Base-by-base conservation (phyloP, 1,140 invertebrate genomes). In the Megalopta genalis region DNA sequence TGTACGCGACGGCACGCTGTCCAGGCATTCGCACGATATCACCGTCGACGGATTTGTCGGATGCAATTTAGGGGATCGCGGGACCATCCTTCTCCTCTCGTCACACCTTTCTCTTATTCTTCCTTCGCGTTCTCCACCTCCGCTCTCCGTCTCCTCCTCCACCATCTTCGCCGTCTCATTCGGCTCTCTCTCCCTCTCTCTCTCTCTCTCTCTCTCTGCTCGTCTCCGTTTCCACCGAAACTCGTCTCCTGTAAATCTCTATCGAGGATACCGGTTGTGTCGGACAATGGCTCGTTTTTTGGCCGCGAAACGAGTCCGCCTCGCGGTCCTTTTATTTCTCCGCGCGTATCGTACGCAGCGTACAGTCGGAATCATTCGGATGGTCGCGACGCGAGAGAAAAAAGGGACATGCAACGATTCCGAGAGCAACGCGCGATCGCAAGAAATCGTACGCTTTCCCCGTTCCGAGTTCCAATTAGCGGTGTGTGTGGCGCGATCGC, bases 221-320 rank as follows among this genome's bases (percentile, higher is more conserved):
- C 59, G 64, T 84, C 78, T 81, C 73, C 18, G 54, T 32, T 77
- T 78, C 52, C 81, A 52, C 37, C 65, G 70, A 69, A 82, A 69
- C 77, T 69, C 75, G 86, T 86, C 77, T 77, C 57, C 63, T 84
- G 87, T 88, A 88, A 90, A 90, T 90, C 86, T 88, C 85, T 89
- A 89, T 88, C 86, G 88, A 82, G 82, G 84, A 88, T 87, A 88
- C 75, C 86, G 80, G 84, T 88, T 87, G 81, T 87, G 81, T 86
- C 78, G 79, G 83, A 90, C 87, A 89, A 90, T 87, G 83, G 86
- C 86, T 82, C 78, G 87, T 90, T 89, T 90, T 88, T 89, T 88
- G 81, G 86, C 84, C 82, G 79, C 73, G 81, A 73, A 89, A 86
- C 86, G 82, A 87, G 82, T 85, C 80, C 83, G 85, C 85, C 75